Base-by-base conservation (phyloP, 2,113 vertebrate genomes). In the Salvator merianae region DNA sequence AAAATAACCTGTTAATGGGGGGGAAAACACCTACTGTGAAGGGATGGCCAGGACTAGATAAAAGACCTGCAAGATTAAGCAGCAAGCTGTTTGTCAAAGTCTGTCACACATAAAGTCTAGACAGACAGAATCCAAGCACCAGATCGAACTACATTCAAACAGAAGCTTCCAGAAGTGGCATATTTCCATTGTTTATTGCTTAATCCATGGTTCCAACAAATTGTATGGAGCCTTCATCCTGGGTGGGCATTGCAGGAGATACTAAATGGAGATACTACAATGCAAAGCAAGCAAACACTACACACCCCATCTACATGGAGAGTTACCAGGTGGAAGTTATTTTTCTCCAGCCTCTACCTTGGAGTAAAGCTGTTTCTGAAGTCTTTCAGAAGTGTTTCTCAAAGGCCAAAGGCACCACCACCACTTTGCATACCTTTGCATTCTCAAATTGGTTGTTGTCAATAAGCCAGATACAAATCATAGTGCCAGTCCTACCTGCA, bases 401-500 rank as follows among this genome's bases (percentile, higher is more conserved):
- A 59, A 55, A 43, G n/a, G 3, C 3, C 18, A 43, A 62, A 9
- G 0, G 75, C 32, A 7, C 1, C 1, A 12, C 53, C 8, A 24
- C 2, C 14, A 32, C 16, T 90, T 63, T 53, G 40, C 87, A 30
- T 96, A 99, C 98, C 97, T 98, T 93, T 66, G 98, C 98, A 2
- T 96, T 98, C 89, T 96, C 94, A 96, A 97, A 98, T 90, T 97
- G 94, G 92, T 97, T 96, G 68, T 95, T 96, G 93, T 98, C 97
- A 83, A 99, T 96, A 7, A 99, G 97, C 96, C 96, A 99, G 8
- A 94, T 97, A 90, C 97, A 99, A 71, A 98, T 82, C 97, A 99
- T 96, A 0, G 97, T 99, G 83, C 98, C 98, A 68, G 98, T 99
- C 68, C 98, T 96, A 36, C 98, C 98, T 99, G 87, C 77, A 85